These are phyloP conservation scores for Petroica traversi DNA, from an alignment of 2,113 vertebrate genomes.

Conservation along the genomic window DNA sequence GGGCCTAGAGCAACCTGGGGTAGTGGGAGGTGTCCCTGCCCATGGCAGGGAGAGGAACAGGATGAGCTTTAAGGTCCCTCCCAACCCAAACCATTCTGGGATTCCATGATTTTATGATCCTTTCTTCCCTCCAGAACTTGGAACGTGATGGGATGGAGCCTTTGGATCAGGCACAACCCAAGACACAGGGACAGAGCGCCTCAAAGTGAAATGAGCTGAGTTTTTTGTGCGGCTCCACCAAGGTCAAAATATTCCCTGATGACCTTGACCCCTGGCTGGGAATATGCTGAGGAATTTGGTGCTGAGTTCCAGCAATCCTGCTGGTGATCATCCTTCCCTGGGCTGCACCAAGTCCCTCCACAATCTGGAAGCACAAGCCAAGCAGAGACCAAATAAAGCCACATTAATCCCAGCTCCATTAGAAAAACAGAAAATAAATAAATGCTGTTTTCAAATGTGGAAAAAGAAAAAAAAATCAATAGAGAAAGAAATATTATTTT, in stretches of 20 bases:
- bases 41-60: fast-evolving
- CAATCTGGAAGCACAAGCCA: not conserved
- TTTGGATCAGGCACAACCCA: not conserved
- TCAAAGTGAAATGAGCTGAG: not conserved
- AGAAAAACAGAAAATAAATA: conserved; percentile 77
- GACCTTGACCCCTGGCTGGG: not conserved
- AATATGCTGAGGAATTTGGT: not conserved
- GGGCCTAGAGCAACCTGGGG: not conserved
- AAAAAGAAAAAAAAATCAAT: conserved; percentile 75
- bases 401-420: conserved; percentile 66
- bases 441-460: conserved; percentile 72
- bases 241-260: not conserved
- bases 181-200: fast-evolving
- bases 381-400: conserved; percentile 58
- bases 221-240: not conserved
- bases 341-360: not conserved
- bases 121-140: not conserved
- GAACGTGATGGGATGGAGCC: not conserved
- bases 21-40: fast-evolving
- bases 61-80: not conserved
- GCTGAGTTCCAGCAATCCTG: not conserved
- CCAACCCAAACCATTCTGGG: not conserved
- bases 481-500: conserved; percentile 81
- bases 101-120: not conserved
- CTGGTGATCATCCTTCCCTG: not conserved